Evolutionary conservation across 2,113 vertebrate genomes (phyloP), one percentile per base, ranked within the genome.

Genomic region (Corythoichthys haematopterus): DNA sequence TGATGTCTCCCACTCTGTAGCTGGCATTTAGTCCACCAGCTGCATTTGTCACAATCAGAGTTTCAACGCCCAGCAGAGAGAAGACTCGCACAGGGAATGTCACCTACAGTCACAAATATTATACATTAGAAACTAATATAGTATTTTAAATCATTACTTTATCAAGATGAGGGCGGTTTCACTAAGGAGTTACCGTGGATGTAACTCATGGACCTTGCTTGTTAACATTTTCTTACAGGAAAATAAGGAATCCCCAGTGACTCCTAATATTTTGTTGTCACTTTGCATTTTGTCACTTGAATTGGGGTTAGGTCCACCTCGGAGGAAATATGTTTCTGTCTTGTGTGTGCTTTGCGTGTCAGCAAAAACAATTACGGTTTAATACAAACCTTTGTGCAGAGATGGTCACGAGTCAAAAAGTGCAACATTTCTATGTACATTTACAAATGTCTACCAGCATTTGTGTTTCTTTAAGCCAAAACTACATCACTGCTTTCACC

Each of bases 41-140:
- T 28, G 92, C 92, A 46, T 93, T 93, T 28, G 92, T 93, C 56
- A 93, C 90, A 33, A 93, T 91, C 65, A 93, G 72, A 35, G 85
- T 88, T 63, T 91, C 15, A 66, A 92, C 87, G 0, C 90, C 90
- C 33, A 93, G 79, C 66, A 92, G 80, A 65, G 40, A 85, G 73
- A 93, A 93, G 56, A 93, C 88, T 51, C 92, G 89, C 51, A 93
- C 74, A 1, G 92, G 92, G 66, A 84, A 93, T 0, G 91, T 88
- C 60, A 93, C 91, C 92, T 93, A 71, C 33, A 78, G 55, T 61
- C 20, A 74, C 51, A 45, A 68, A 72, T 56, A 52, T 13, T 15
- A 28, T 6, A 4, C 40, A 40, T 78, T 35, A 78, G 46, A 55
- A 28, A 64, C 0, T 45, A 14, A 55, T 10, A 12, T 47, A 2